These are phyloP conservation scores for Trissolcus basalis DNA, from an alignment of 1,140 invertebrate genomes.

Conservation along the genomic window DNA sequence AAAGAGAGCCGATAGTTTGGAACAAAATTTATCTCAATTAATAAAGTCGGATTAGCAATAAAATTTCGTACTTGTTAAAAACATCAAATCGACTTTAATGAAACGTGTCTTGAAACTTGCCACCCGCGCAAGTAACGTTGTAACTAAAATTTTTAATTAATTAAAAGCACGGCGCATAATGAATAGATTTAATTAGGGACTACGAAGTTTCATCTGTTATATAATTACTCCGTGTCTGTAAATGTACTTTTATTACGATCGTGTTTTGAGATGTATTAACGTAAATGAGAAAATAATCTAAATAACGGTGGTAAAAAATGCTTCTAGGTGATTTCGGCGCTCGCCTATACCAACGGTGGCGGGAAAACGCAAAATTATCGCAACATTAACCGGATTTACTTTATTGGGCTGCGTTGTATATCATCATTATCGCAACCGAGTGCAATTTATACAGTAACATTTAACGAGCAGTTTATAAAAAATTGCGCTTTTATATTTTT, in stretches of 20 bases:
- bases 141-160: slow-evolving; percentile 49
- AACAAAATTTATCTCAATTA: slow-evolving; percentile 54
- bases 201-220: slow-evolving; percentile 47
- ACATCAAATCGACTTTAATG: slow-evolving; percentile 37
- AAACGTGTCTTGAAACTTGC: slow-evolving; percentile 24
- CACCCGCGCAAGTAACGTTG: slow-evolving; percentile 7
- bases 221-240: slow-evolving; percentile 28
- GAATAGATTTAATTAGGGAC: slow-evolving; percentile 53
- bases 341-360: not conserved
- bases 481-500: not conserved
- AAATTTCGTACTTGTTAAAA: slow-evolving; percentile 45
- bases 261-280: slow-evolving; percentile 31
- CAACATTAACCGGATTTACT: slow-evolving; percentile 47
- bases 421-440: slow-evolving; percentile 35
- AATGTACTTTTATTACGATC: slow-evolving; percentile 30
- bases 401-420: slow-evolving; percentile 35
- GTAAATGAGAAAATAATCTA: slow-evolving; percentile 42
- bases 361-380: slow-evolving; percentile 33
- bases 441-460: slow-evolving; percentile 29
- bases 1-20: slow-evolving; percentile 26
- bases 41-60: slow-evolving; percentile 48
- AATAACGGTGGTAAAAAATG: slow-evolving; percentile 40
- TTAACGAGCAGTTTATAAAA: slow-evolving; percentile 35
- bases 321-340: slow-evolving; percentile 3
- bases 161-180: slow-evolving; percentile 35